A percentile compares a stretch with the other conserved stretches of the same genome.
phyloP scores from a whole-genome alignment of 2,113 vertebrate genomes.

The Neolamprologus ventralis region DNA sequence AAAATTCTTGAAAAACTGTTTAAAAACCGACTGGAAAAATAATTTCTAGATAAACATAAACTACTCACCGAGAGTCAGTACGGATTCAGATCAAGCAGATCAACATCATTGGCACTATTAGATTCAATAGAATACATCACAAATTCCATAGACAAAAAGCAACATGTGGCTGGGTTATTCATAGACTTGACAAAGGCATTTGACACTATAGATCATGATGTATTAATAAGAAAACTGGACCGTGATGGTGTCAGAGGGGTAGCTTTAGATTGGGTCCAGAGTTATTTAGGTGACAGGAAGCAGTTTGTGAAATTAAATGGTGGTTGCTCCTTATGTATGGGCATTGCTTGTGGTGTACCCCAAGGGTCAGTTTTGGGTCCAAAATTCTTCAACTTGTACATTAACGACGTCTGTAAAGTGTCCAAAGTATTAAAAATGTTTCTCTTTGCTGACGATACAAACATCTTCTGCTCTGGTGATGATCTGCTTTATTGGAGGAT shows the following conservation, averaged over 20 bases:
- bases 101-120: not conserved
- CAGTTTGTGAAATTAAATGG: not conserved
- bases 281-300: not conserved
- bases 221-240: not conserved
- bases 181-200: not conserved
- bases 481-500: too few species aligned
- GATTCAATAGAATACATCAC: not conserved
- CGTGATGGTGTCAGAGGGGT: fast-evolving
- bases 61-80: too few species aligned
- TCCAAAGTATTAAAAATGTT: too few species aligned
- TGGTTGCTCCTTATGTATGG: not conserved
- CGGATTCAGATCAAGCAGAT: not conserved
- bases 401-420: fast-evolving
- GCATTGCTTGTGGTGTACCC: too few species aligned
- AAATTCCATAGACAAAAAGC: not conserved
- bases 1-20: fast-evolving
- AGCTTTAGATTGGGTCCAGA: fast-evolving
- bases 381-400: too few species aligned
- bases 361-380: too few species aligned
- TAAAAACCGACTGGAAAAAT: too few species aligned
- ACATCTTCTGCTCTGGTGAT: fast-evolving
- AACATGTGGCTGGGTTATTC: not conserved
- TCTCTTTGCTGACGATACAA: too few species aligned
- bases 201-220: fast-evolving
- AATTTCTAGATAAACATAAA: too few species aligned